A percentile compares a stretch with the other conserved stretches of the same genome.
These are phyloP conservation scores for Leptinotarsa texana DNA, from an alignment of 1,140 invertebrate genomes.

Conservation along the genomic window DNA sequence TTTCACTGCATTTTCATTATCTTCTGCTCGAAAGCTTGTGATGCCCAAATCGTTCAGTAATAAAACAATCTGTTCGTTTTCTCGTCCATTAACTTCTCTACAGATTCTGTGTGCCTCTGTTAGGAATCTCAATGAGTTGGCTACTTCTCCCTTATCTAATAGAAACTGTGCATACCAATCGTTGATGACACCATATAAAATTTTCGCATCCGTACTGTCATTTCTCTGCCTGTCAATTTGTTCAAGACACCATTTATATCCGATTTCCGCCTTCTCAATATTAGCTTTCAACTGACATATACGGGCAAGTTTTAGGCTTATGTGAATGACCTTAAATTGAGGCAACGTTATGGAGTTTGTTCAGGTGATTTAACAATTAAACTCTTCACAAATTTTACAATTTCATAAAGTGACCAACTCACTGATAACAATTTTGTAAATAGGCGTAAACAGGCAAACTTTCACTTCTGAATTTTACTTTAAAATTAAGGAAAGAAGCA, in stretches of 20 bases:
- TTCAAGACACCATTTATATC: conserved; percentile 77
- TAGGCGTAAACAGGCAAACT: too few relatives aligned
- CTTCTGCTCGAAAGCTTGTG: conserved; percentile 67
- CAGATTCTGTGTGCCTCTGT: conserved; percentile 72
- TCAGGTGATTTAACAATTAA: too few relatives aligned
- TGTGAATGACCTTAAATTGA: conserved; percentile 63
- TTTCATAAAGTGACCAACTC: too few relatives aligned
- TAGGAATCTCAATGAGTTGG: conserved; percentile 70
- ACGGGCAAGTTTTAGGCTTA: conserved; percentile 77
- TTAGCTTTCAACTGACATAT: conserved; percentile 68
- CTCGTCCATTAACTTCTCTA: conserved; percentile 65
- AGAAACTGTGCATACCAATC: conserved; percentile 84
- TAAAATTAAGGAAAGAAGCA: too few relatives aligned
- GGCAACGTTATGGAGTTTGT: too few relatives aligned
- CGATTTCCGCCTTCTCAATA: conserved; percentile 68
- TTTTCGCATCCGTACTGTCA: conserved; percentile 60
- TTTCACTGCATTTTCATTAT: conserved; percentile 70
- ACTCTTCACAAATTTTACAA: too few relatives aligned
- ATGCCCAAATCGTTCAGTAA: conserved; percentile 86
- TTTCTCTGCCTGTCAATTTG: conserved; percentile 65
- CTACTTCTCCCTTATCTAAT: conserved; percentile 65
- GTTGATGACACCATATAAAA: conserved; percentile 71
- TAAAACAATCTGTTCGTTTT: conserved; percentile 74
- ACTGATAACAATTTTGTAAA: too few relatives aligned
- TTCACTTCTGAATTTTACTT: too few relatives aligned